These are phyloP conservation scores for Auanema freiburgensis DNA, from an alignment of 2,888 invertebrate genomes.

Conservation along the genomic window DNA sequence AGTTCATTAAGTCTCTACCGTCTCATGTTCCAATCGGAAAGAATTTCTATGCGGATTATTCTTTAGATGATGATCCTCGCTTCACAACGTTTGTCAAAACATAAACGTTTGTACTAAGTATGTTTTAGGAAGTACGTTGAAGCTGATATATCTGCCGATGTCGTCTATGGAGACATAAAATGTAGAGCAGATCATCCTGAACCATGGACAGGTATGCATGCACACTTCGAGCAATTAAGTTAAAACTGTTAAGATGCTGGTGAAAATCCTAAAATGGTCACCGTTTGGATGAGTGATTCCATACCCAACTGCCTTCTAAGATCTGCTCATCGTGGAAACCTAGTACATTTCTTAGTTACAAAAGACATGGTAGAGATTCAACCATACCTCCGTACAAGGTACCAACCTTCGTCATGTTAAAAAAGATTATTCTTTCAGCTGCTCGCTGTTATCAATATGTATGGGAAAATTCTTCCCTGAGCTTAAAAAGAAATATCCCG, in stretches of 20 bases:
- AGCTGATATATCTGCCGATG: constrained; percentile 44
- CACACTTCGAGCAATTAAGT: too few relatives aligned
- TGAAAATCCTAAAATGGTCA: constrained; percentile 40
- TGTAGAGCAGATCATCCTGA: constrained; percentile 31
- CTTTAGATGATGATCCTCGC: constrained; percentile 34
- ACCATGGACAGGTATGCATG: constrained; percentile 32
- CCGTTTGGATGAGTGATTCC: constrained; percentile 50
- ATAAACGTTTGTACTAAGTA: background rate
- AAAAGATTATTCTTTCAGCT: constrained; percentile 26
- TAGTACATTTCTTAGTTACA: constrained; percentile 40
- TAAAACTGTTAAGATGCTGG: constrained; percentile 32
- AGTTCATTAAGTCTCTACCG: constrained; percentile 49
- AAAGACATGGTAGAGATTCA: constrained; percentile 31
- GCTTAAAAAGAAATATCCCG: constrained; percentile 41
- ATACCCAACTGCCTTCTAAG: constrained; percentile 50
- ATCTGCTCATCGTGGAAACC: constrained; percentile 40
- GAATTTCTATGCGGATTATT: constrained; percentile 52
- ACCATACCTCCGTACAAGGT: constrained; percentile 46
- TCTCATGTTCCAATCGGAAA: constrained; percentile 40
- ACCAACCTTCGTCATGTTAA: constrained; percentile 1
- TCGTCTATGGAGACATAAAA: constrained; percentile 45
- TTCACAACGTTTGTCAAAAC: constrained; percentile 20
- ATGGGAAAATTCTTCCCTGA: constrained; percentile 52
- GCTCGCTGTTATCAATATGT: constrained; percentile 45
- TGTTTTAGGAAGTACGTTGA: constrained; percentile 39